phyloP scores from a whole-genome alignment of 2,888 invertebrate species.

The Pristionchus exspectatus region DNA sequence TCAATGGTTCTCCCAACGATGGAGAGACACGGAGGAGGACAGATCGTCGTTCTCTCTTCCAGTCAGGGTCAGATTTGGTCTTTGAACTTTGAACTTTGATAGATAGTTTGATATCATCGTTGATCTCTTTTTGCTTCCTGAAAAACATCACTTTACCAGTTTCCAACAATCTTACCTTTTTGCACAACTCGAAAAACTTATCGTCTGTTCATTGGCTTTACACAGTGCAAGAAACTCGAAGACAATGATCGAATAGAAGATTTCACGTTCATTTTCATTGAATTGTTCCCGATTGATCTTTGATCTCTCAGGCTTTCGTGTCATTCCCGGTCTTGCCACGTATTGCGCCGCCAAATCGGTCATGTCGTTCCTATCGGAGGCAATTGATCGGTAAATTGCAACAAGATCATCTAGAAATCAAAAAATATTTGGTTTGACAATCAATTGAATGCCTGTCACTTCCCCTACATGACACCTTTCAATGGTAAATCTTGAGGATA shows the following conservation, averaged over 20 bases:
- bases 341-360: conserved; percentile 76
- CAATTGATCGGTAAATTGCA: conserved; percentile 64
- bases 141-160: too few species aligned
- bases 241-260: not conserved
- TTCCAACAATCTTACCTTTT: too few species aligned
- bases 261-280: not conserved
- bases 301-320: conserved; percentile 64
- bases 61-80: conserved; percentile 63
- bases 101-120: not conserved
- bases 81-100: conserved; percentile 30
- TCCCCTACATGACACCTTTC: too few species aligned
- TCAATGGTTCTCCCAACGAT: conserved; percentile 74
- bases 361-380: conserved; percentile 74
- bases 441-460: too few species aligned
- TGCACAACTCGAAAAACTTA: not conserved
- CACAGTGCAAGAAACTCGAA: not conserved
- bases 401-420: not conserved
- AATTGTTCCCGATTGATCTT: not conserved
- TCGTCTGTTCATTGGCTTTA: not conserved
- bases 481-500: too few species aligned
- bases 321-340: conserved; percentile 76
- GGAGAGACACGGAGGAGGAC: conserved; percentile 76
- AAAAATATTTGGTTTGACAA: too few species aligned
- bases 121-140: not conserved
- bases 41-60: conserved; percentile 76